Percentiles rank a stretch among this genome's conserved stretches.
Evolutionary conservation across 2,797 vertebrate genomes (phyloP).

Genomic region (Sebastes vulpes): DNA sequence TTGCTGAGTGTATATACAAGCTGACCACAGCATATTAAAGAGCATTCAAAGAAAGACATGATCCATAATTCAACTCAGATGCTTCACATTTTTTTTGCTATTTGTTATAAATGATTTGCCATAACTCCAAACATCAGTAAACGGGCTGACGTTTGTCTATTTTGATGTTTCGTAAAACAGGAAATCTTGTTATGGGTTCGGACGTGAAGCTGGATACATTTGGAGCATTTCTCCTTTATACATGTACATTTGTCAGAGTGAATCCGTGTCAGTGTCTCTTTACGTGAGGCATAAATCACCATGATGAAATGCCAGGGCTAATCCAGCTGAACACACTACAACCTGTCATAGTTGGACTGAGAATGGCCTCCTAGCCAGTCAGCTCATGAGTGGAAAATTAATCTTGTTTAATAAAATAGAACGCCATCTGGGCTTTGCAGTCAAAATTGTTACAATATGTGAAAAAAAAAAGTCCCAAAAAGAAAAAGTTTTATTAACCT

Average conservation of each 20-base stretch:
- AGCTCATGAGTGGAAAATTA: conserved; percentile 74
- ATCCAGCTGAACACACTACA: conserved; percentile 73
- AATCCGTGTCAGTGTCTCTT: conserved; percentile 60
- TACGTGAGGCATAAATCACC: conserved; percentile 62
- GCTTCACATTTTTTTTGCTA: not conserved
- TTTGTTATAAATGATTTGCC: conserved; percentile 28
- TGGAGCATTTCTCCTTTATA: conserved; percentile 25
- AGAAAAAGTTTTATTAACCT: conserved; percentile 70
- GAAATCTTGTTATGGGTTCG: conserved; percentile 16
- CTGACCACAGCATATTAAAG: conserved; percentile 23
- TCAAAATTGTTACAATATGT: conserved; percentile 81
- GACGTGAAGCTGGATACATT: conserved; percentile 23
- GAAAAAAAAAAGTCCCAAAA: conserved; percentile 33
- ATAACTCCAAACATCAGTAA: conserved; percentile 41
- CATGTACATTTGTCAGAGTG: conserved; percentile 50
- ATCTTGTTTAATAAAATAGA: conserved; percentile 79
- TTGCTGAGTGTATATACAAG: conserved; percentile 16
- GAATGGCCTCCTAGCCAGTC: conserved; percentile 62
- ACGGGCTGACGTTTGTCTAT: conserved; percentile 4
- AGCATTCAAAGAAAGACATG: conserved; percentile 17
- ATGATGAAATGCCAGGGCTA: conserved; percentile 66
- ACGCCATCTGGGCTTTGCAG: conserved; percentile 71
- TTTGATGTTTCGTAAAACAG: conserved; percentile 17
- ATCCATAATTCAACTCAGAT: conserved; percentile 12
- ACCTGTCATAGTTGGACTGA: conserved; percentile 72